These are phyloP conservation scores for Anser cygnoides DNA, from an alignment of 2,113 vertebrate genomes.

Conservation along the genomic window DNA sequence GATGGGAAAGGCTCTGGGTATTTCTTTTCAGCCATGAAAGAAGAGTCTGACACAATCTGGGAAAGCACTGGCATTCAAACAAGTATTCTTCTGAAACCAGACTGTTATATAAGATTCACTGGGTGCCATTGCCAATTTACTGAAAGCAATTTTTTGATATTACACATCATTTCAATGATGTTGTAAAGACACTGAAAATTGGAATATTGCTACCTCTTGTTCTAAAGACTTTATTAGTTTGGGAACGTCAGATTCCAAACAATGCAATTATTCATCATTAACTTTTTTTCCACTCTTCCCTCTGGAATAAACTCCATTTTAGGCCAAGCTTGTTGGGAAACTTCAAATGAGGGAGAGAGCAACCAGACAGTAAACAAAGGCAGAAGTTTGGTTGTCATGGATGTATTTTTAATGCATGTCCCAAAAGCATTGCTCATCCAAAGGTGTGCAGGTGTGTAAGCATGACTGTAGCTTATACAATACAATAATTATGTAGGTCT, in stretches of 20 bases:
- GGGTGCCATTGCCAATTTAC: constrained; percentile 41
- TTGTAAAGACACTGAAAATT: constrained; percentile 25
- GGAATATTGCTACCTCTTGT: not conserved
- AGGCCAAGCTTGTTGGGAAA: not conserved
- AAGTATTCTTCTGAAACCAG: constrained; percentile 56
- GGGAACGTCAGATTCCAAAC: not conserved
- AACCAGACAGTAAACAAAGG: constrained; percentile 18
- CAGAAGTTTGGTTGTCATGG: not conserved
- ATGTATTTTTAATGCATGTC: not conserved
- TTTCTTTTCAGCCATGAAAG: constrained; percentile 46
- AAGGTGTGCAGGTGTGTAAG: not conserved
- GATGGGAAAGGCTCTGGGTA: constrained; percentile 29
- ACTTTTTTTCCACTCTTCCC: not conserved
- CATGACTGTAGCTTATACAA: not conserved
- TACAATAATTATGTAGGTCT: not conserved
- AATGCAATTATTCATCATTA: constrained; percentile 30
- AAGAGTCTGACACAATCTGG: constrained; percentile 59
- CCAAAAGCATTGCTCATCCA: not conserved
- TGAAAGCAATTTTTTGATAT: not conserved
- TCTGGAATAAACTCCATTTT: constrained; percentile 2
- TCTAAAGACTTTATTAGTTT: constrained; percentile 24
- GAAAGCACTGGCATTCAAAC: constrained; percentile 61
- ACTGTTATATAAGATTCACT: constrained; percentile 58
- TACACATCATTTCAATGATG: not conserved
- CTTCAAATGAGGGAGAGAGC: not conserved